These are phyloP conservation scores for Thalassaphorura encarpata DNA, from an alignment of 1,140 invertebrate species.

Conservation along the genomic window DNA sequence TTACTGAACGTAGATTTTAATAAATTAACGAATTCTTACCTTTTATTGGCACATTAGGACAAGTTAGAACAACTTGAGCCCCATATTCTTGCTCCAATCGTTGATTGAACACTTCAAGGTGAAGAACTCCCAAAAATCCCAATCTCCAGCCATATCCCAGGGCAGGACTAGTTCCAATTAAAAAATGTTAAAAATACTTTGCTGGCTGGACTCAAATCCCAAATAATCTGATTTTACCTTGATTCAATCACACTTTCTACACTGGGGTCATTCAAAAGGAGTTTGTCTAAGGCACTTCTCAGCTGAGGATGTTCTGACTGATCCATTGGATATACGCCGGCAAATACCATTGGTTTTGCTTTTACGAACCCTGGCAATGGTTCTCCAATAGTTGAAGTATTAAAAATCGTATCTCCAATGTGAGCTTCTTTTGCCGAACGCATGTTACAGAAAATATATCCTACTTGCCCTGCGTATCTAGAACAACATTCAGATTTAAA, in stretches of 20 bases:
- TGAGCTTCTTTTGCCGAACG: slow-evolving; percentile 60
- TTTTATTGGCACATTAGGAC: slow-evolving; percentile 91
- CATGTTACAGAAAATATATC: slow-evolving; percentile 73
- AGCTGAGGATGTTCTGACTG: slow-evolving; percentile 67
- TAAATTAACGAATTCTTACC: slow-evolving; percentile 36
- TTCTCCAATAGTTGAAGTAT: slow-evolving; percentile 45
- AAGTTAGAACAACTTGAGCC: slow-evolving; percentile 77
- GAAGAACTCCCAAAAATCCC: slow-evolving; percentile 86
- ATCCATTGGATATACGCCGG: slow-evolving; percentile 86
- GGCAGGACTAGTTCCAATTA: slow-evolving; percentile 55
- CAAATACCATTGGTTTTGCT: slow-evolving; percentile 67
- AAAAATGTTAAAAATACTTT: background rate
- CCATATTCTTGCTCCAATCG: slow-evolving; percentile 87
- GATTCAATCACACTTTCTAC: slow-evolving; percentile 67
- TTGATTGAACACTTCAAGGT: slow-evolving; percentile 93
- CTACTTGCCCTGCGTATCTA: slow-evolving; percentile 68
- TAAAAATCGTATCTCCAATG: slow-evolving; percentile 76
- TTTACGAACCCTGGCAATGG: slow-evolving; percentile 55
- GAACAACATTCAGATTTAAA: background rate
- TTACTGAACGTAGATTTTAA: slow-evolving; percentile 3
- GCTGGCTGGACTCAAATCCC: background rate
- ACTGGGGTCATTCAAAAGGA: slow-evolving; percentile 88
- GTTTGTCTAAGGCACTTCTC: slow-evolving; percentile 73
- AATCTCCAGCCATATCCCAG: slow-evolving; percentile 87
- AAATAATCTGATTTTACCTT: slow-evolving; percentile 47